A percentile compares a stretch with the other conserved stretches of the same genome.
Evolutionary conservation across 2,797 vertebrate genomes (phyloP).

Genomic region (Kryptopterus vitreolus): DNA sequence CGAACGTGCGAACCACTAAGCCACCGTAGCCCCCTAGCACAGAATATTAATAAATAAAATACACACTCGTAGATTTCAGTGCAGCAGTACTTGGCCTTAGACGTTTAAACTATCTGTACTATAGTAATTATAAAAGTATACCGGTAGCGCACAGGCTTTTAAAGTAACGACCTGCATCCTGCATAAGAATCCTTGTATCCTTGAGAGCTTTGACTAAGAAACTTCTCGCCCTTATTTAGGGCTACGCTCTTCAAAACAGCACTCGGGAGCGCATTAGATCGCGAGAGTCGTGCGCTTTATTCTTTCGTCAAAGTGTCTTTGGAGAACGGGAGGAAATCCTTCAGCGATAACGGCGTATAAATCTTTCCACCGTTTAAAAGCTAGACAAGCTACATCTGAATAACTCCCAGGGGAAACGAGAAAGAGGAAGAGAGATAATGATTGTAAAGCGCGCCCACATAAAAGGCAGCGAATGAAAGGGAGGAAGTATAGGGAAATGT

Average conservation of each 20-base stretch:
- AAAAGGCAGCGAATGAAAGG: slow-evolving; percentile 57
- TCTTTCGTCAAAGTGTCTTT: slow-evolving; percentile 54
- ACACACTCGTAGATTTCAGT: background rate
- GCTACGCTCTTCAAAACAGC: background rate
- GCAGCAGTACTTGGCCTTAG: background rate
- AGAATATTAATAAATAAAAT: background rate
- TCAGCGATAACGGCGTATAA: slow-evolving; percentile 58
- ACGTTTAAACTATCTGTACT: background rate
- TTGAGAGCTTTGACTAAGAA: slow-evolving; percentile 1
- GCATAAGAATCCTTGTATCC: background rate
- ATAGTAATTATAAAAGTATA: background rate
- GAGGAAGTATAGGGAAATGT: slow-evolving; percentile 56
- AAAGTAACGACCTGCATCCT: background rate
- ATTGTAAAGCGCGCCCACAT: background rate
- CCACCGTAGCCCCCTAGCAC: too few species aligned
- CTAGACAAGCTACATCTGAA: slow-evolving; percentile 29
- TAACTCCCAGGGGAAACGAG: slow-evolving; percentile 26
- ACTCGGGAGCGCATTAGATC: slow-evolving; percentile 41
- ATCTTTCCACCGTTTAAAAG: slow-evolving; percentile 52
- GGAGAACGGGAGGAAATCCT: slow-evolving; percentile 64
- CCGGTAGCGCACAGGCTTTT: background rate
- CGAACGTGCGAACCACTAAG: too few species aligned
- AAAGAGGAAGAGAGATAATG: slow-evolving; percentile 32
- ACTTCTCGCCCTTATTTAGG: background rate
- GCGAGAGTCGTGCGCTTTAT: slow-evolving; percentile 59